Conservation (phyloP, 1,140 invertebrate genomes). For the Geopemphigus sp. region DNA sequence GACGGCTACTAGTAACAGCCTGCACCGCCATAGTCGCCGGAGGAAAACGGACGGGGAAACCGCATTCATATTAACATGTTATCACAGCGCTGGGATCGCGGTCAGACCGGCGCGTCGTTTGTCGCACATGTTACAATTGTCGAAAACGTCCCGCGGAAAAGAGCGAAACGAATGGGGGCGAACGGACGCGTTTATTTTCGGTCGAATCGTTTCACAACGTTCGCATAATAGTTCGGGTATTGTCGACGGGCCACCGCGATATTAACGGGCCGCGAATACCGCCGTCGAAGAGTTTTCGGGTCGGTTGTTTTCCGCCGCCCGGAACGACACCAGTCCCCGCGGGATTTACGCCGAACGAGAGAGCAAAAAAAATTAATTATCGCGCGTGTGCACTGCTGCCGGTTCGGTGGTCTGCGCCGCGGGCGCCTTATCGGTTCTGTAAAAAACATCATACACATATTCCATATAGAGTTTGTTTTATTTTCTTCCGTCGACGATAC, state of each 20-base stretch:
- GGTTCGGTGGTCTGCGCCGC: constrained; percentile 38
- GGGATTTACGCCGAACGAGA: background rate
- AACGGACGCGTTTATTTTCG: too few species aligned
- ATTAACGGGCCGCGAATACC: too few species aligned
- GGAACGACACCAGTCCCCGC: background rate
- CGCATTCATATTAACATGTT: constrained; percentile 49
- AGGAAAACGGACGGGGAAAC: constrained; percentile 39
- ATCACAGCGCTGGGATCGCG: constrained; percentile 31
- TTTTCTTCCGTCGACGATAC: constrained; percentile 29
- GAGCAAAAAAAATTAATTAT: background rate
- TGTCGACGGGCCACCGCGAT: background rate
- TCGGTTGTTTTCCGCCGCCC: background rate
- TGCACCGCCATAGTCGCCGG: constrained; percentile 44
- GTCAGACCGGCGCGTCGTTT: constrained; percentile 27
- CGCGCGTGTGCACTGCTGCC: constrained; percentile 15
- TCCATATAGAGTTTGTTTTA: constrained; percentile 27
- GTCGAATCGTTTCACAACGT: too few species aligned
- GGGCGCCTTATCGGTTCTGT: constrained; percentile 46
- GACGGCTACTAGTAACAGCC: constrained; percentile 54
- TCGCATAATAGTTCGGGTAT: background rate
- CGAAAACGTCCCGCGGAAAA: too few species aligned
- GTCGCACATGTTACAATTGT: background rate
- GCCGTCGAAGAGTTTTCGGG: background rate
- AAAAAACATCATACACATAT: constrained; percentile 44
- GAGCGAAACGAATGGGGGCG: too few species aligned